These are phyloP conservation scores for Actinia tenebrosa DNA, from an alignment of 64 coral and sea anemone species.

Conservation along the genomic window DNA sequence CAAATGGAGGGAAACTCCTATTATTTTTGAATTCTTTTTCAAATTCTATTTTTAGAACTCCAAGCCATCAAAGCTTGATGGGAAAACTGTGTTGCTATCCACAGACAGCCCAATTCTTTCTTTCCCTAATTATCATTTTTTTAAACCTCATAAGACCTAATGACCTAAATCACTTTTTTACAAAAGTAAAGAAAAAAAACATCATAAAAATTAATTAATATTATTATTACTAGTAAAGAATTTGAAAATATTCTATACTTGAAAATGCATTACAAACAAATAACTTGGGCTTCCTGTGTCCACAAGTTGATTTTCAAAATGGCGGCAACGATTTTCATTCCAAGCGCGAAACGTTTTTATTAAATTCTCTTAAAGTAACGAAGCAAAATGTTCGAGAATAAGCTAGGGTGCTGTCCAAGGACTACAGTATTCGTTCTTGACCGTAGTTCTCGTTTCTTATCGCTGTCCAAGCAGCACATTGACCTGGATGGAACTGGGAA, in stretches of 20 bases:
- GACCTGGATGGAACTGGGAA: slow-evolving; percentile 81
- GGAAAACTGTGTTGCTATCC: neutral
- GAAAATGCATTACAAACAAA: neutral
- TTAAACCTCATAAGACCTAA: too few species aligned
- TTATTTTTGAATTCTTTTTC: neutral
- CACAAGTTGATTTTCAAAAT: neutral
- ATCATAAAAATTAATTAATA: too few species aligned
- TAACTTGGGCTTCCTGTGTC: neutral
- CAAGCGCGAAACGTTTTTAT: neutral
- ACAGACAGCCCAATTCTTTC: neutral
- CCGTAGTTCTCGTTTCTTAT: slow-evolving; percentile 66
- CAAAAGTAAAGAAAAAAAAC: too few species aligned
- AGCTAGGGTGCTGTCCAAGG: slow-evolving; percentile 35
- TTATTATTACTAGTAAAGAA: too few species aligned
- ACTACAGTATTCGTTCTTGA: slow-evolving; percentile 89
- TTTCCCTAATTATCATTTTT: too few species aligned
- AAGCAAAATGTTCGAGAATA: slow-evolving; percentile 32
- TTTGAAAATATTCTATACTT: neutral
- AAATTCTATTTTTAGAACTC: neutral
- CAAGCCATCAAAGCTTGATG: slow-evolving; percentile 3
- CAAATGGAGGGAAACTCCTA: neutral
- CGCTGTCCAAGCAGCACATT: slow-evolving; percentile 84
- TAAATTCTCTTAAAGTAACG: neutral
- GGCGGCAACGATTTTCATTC: neutral
- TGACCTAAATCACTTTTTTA: too few species aligned